Base-by-base conservation (phyloP, 1,140 invertebrate genomes). In the Tribolium castaneum region DNA sequence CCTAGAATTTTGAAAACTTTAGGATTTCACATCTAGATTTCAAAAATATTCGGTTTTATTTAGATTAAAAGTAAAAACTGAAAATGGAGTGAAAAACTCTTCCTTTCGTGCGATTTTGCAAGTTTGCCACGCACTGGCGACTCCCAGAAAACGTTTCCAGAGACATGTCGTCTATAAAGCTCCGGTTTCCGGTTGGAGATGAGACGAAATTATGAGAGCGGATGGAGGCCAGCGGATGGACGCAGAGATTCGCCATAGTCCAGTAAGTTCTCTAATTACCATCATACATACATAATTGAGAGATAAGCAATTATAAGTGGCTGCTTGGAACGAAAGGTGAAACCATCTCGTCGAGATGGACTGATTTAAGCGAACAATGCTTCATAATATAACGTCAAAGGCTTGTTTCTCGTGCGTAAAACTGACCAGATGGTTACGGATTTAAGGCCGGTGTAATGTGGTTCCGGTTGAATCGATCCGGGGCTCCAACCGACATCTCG, bases 391-490 rank as follows among this genome's bases (percentile, higher is more conserved):
- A 12, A 50, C 13, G 10, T 50, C 49, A 50, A 14, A 12, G 52
- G 6, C 12, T 16, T 14, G 52, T 54, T 16, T 54, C 52, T 54
- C 49, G 25, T 30, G 25, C 49, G 30, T 25, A 66, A 66, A 66
- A 66, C 25, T 13, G n/a, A 66, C 25, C 59, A 66, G 59, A 66
- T 66, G 59, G 34, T 66, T 66, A 73, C 52, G 51, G 71, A 73
- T 16, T 54, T 50, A 54, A 50, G 71, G 71, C 71, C 71, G 71
- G 71, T 73, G 71, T 30, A 73, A 52, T 73, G 71, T 30, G 71
- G 71, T 73, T 73, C 71, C 71, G 71, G 71, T 73, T 54, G 71
- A 73, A 54, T 73, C 71, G 52, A 73, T 73, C 71, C 70, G 45
- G 45, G 14, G 50, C 70, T 49, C 10, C 45, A 73, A 73, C 71